Evolutionary conservation across 2,888 invertebrate species (phyloP), one percentile per base, ranked within the genome.

Genomic region (Diplazon laetatorius): DNA sequence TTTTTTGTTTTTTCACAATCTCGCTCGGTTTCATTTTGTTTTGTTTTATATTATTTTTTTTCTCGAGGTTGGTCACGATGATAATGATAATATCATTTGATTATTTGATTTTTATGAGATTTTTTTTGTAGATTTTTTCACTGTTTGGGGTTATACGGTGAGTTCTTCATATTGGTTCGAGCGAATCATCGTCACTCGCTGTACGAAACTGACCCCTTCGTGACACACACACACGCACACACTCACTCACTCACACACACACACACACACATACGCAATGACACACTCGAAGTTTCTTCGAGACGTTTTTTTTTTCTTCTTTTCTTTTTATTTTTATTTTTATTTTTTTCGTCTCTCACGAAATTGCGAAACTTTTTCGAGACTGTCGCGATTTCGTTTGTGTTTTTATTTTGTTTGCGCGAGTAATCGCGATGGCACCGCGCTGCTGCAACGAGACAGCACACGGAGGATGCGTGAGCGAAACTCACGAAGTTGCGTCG

Each of bases 171-270:
- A 16, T 66, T 66, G 25, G 65, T 66, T 57, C 6, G 62, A 44
- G 62, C 75, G 57, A 76, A 37, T 57, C 77, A 77, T 77, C 66
- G 22, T 69, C 42, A 12, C 12, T 42, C 35, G 12, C 35, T 44
- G 8, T 18, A 37, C 14, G 35, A 52, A 9, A 55, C 8, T 25
- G 10, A 60, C 16, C 12, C 20, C 9, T 46, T 12, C 55, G 50
- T 25, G n/a, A n/a, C n/a, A n/a, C n/a, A n/a, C n/a, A n/a, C n/a
- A n/a, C 25, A 39, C 63, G 30, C 22, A 22, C 48, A 25, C 30
- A 50, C 14, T 25, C 12, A 22, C 63, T 12, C 18, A 52, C 12
- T 57, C 18, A n/a, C 25, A 20, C 44, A 10, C 20, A 16, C 30
- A 1, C 30, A 30, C 30, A 30, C 2, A 5, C 30, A 30, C 30